Evolutionary conservation across 1,140 invertebrate genomes (phyloP).

Genomic region (Armadillidium nasatum): DNA sequence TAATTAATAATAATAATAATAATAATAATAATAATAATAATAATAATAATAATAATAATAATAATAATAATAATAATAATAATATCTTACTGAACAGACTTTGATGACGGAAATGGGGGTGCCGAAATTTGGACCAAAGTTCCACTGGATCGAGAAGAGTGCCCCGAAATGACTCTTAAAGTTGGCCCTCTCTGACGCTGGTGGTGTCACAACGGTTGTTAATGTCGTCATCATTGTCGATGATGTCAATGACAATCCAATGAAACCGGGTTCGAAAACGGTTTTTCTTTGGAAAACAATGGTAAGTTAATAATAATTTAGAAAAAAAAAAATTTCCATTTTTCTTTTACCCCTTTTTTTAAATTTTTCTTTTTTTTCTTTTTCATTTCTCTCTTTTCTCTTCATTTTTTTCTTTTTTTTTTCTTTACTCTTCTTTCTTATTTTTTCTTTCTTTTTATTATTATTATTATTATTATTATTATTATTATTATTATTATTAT

Average conservation of each 20-base stretch:
- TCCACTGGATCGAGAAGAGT: conserved; percentile 31
- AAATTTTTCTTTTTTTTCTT: not conserved
- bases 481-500: too few species aligned
- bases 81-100: not conserved
- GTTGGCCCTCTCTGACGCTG: conserved; percentile 32
- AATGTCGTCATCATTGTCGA: conserved; percentile 87
- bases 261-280: conserved; percentile 52
- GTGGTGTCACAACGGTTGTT: conserved; percentile 24
- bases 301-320: too few species aligned
- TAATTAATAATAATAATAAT: too few species aligned
- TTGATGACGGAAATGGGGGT: conserved; percentile 35
- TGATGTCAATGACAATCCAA: conserved; percentile 84
- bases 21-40: too few species aligned
- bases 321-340: not conserved
- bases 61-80: too few species aligned
- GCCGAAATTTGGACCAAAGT: conserved; percentile 31
- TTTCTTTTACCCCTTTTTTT: too few species aligned
- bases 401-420: not conserved
- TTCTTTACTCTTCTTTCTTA: not conserved
- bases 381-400: not conserved
- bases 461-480: too few species aligned
- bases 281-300: conserved; percentile 50
- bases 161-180: conserved; percentile 25
- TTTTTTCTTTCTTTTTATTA: too few species aligned
- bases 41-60: too few species aligned